Conservation (phyloP, 1,140 invertebrate species). For the Anastrepha obliqua region DNA sequence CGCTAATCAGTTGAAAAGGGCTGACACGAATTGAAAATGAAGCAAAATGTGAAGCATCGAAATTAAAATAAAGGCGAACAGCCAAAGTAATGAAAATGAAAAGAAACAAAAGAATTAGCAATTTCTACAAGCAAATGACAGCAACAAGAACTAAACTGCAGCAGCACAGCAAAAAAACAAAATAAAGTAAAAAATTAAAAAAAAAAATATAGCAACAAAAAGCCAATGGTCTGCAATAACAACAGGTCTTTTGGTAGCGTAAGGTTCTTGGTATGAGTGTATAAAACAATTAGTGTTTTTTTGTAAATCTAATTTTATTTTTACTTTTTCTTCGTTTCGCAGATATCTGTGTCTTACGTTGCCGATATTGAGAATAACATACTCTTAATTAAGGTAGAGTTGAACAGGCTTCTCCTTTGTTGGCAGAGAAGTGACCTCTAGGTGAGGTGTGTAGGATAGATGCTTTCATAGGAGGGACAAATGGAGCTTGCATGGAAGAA, state of each 20-base stretch:
- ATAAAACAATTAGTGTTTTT: neutral
- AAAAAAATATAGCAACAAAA: neutral
- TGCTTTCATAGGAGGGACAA: neutral
- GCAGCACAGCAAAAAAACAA: neutral
- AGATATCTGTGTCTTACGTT: constrained; percentile 5
- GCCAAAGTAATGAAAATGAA: neutral
- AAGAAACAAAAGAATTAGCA: constrained; percentile 10
- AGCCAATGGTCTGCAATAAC: neutral
- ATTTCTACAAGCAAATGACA: neutral
- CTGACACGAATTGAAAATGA: constrained; percentile 6
- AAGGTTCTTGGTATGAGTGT: neutral
- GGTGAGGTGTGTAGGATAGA: neutral
- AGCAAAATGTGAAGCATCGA: neutral
- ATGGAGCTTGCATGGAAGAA: neutral
- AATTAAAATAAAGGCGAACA: neutral
- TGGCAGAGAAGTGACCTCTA: neutral
- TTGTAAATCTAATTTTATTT: neutral
- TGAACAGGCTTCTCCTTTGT: neutral
- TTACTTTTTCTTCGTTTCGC: neutral
- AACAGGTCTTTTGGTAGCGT: neutral
- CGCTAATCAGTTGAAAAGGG: constrained; percentile 38
- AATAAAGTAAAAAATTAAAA: too few relatives aligned
- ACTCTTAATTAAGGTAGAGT: constrained; percentile 8
- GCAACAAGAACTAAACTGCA: neutral
- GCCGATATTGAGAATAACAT: neutral